A percentile compares a stretch with the other conserved stretches of the same genome.
Evolutionary conservation across 2,797 vertebrate genomes (phyloP).

Genomic region (Lacerta agilis): DNA sequence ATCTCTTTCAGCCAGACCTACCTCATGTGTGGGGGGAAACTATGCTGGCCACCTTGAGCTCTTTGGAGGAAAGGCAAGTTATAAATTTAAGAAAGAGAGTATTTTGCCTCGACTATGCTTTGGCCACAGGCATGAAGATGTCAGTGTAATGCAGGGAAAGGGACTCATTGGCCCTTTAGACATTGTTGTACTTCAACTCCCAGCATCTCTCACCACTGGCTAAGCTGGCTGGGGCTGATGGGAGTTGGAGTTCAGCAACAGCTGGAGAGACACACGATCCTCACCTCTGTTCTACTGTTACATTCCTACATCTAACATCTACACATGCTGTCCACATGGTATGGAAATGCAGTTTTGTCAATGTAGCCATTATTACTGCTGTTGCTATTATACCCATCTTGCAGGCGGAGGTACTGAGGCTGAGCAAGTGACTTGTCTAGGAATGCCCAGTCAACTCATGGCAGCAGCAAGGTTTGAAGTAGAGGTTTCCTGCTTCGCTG

Average conservation of each 20-base stretch:
- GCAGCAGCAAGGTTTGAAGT: no score
- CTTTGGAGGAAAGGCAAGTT: background rate
- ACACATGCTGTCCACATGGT: background rate
- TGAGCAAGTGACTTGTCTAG: background rate
- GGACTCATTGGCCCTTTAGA: no score
- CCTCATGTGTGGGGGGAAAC: background rate
- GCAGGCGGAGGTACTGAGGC: no score
- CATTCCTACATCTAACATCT: background rate
- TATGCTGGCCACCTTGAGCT: background rate
- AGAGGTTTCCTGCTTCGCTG: background rate
- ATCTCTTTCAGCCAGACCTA: background rate
- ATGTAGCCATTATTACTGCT: background rate
- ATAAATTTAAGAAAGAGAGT: background rate
- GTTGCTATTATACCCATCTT: background rate
- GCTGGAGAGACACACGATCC: no score
- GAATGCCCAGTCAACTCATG: background rate
- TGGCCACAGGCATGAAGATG: no score
- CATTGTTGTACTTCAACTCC: no score
- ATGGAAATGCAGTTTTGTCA: background rate
- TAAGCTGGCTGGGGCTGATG: no score
- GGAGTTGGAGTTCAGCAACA: no score
- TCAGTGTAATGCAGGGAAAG: no score
- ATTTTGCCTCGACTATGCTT: background rate
- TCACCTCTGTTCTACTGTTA: no score
- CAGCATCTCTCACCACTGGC: no score